phyloP scores from a whole-genome alignment of 2,888 invertebrate species.

The Pollenia griseotomentosa region DNA sequence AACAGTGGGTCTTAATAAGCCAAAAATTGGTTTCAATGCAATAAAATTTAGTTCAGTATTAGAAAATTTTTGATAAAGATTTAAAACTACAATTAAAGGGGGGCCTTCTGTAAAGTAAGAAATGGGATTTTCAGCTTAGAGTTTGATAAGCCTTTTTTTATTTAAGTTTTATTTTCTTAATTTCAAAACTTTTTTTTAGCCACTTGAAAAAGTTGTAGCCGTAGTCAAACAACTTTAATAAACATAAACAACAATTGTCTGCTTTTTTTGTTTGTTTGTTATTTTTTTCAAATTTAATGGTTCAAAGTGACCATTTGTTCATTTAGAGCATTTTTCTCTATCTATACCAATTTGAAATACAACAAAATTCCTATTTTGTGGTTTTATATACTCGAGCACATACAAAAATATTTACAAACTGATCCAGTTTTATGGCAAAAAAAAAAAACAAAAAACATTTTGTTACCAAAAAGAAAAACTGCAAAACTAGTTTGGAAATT shows the following conservation, averaged over 20 bases:
- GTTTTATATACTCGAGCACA: not conserved
- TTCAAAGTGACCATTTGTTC: conserved; percentile 14
- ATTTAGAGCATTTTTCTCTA: conserved; percentile 16
- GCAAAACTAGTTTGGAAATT: conserved; percentile 33
- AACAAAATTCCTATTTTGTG: not conserved
- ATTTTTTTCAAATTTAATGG: not conserved
- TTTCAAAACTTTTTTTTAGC: no score
- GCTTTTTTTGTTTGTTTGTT: not conserved
- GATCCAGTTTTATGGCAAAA: conserved; percentile 29
- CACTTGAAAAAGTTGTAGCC: no score
- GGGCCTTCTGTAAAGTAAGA: no score
- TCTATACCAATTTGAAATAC: not conserved
- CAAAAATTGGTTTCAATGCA: no score
- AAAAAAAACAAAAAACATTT: not conserved
- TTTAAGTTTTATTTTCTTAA: no score
- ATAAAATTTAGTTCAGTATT: no score
- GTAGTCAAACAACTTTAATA: not conserved
- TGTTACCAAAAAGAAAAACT: not conserved
- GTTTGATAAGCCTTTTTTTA: no score
- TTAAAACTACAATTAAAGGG: no score
- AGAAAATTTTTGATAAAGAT: no score
- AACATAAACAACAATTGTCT: not conserved
- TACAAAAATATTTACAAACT: not conserved
- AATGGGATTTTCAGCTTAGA: no score
- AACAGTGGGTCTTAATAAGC: no score